phyloP scores from a whole-genome alignment of 2,113 vertebrate species.

The Melospiza georgiana region DNA sequence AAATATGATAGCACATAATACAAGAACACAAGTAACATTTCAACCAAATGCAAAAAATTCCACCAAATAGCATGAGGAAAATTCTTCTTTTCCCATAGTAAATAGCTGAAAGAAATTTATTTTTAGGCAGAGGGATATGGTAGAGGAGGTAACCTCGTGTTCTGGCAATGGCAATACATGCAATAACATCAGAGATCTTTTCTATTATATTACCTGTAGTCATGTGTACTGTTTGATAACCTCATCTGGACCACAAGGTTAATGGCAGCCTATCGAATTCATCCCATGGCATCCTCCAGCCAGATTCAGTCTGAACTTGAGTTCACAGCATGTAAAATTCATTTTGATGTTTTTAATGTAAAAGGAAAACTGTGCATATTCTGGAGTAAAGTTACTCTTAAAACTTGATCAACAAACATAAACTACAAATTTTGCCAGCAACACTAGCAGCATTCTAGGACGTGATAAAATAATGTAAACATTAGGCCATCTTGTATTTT shows the following conservation, averaged over 20 bases:
- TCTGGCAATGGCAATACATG: not conserved
- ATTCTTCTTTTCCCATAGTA: not conserved
- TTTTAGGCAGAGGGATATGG: not conserved
- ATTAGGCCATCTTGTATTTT: not conserved
- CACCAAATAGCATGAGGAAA: not conserved
- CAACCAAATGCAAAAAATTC: not conserved
- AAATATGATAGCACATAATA: not conserved
- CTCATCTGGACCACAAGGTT: not conserved
- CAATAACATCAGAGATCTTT: not conserved
- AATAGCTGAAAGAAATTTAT: not conserved
- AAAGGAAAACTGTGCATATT: fast-evolving
- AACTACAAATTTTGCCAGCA: not conserved
- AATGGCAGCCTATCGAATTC: not conserved
- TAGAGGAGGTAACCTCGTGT: not conserved
- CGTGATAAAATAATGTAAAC: not conserved
- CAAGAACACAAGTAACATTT: not conserved
- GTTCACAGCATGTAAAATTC: not conserved
- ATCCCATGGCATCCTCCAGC: not conserved
- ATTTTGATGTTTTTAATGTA: not conserved
- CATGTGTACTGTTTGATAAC: not conserved
- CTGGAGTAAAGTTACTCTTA: not conserved
- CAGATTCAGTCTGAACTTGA: not conserved
- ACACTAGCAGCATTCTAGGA: not conserved
- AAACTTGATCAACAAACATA: not conserved
- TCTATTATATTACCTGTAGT: not conserved